A percentile compares a stretch with the other conserved stretches of the same genome.
Conservation (phyloP, 2,888 invertebrate genomes). For the Ophioninae sp. region DNA sequence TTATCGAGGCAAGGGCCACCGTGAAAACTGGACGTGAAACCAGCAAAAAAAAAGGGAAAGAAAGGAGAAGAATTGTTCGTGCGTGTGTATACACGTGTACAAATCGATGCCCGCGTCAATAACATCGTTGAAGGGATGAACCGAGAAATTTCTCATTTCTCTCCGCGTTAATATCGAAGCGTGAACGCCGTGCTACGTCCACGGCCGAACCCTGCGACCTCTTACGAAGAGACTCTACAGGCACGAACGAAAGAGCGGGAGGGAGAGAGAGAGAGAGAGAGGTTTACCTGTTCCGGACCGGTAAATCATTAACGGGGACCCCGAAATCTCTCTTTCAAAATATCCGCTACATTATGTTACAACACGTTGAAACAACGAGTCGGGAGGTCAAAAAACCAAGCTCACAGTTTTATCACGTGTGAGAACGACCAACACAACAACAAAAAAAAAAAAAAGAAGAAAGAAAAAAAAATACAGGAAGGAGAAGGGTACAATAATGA, state of each 20-base stretch:
- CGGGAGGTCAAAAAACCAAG: slow-evolving; percentile 42
- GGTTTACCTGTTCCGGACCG: slow-evolving; percentile 62
- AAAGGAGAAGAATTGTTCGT: slow-evolving; percentile 10
- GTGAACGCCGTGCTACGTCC: slow-evolving; percentile 5
- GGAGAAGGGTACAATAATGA: too few species aligned
- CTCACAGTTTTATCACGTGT: slow-evolving; percentile 25
- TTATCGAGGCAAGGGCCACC: slow-evolving; percentile 50
- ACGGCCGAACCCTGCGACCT: slow-evolving; percentile 5
- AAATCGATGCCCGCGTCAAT: slow-evolving; percentile 58
- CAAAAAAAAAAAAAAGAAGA: not conserved
- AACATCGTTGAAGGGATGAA: slow-evolving; percentile 57
- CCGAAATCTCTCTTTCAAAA: slow-evolving; percentile 36
- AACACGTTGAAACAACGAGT: slow-evolving; percentile 39
- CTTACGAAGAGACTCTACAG: not conserved
- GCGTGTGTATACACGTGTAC: slow-evolving; percentile 17
- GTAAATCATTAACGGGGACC: slow-evolving; percentile 60
- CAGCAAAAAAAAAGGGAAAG: not conserved
- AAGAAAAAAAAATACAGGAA: too few species aligned
- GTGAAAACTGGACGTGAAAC: slow-evolving; percentile 67
- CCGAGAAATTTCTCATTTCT: slow-evolving; percentile 70
- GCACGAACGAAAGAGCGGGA: not conserved
- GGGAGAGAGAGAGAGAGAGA: slow-evolving; percentile 11
- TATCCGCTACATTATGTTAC: slow-evolving; percentile 55
- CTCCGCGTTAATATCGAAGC: slow-evolving; percentile 47
- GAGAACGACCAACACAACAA: slow-evolving; percentile 42